Evolutionary conservation across 1,140 invertebrate genomes (phyloP).

Genomic region (Diploscapter pachys): DNA sequence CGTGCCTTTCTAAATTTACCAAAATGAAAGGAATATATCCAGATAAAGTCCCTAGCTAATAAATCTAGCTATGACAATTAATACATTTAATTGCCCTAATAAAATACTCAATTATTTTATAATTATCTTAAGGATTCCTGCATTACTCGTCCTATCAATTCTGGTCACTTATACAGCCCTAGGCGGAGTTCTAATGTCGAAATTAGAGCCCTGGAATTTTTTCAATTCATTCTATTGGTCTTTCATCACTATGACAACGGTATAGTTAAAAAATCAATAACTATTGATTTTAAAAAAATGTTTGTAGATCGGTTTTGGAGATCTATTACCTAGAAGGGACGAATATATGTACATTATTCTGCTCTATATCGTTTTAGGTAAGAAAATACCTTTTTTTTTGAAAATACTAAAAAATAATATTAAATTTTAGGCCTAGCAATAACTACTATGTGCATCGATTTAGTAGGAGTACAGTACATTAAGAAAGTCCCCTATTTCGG

Average conservation of each 20-base stretch:
- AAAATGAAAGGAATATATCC: no score
- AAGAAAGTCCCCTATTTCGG: conserved; percentile 59
- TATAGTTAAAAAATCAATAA: conserved; percentile 13
- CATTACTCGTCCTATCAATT: conserved; percentile 53
- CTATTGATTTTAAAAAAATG: background rate
- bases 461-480: conserved; percentile 52
- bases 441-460: conserved; percentile 59
- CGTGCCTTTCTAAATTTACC: no score
- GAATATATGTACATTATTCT: conserved; percentile 58
- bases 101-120: background rate
- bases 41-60: no score
- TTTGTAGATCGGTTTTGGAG: conserved; percentile 57
- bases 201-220: conserved; percentile 56
- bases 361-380: conserved; percentile 56
- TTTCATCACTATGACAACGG: conserved; percentile 59
- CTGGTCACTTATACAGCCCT: conserved; percentile 55
- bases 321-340: conserved; percentile 56
- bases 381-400: background rate
- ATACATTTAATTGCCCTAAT: no score
- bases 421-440: conserved; percentile 49
- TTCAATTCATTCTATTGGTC: conserved; percentile 60
- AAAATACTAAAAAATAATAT: background rate
- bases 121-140: conserved; percentile 46
- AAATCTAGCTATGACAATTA: no score
- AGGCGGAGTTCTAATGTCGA: conserved; percentile 57